These are phyloP conservation scores for Dryocosmus kuriphilus DNA, from an alignment of 2,888 invertebrate species.

Conservation along the genomic window DNA sequence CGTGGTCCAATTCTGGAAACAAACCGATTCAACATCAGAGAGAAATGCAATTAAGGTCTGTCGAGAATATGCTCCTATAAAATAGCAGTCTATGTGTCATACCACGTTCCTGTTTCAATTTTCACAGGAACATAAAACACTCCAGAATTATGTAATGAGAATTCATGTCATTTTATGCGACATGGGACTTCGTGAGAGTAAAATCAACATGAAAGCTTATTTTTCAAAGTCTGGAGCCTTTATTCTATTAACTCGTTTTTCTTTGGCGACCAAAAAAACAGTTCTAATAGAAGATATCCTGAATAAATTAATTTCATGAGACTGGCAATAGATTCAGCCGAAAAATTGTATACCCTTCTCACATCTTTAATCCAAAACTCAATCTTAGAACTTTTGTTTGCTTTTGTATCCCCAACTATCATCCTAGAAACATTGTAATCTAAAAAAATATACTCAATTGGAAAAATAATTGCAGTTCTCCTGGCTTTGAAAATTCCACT, in stretches of 20 bases:
- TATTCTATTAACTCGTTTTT: background rate
- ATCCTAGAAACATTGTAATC: too few relatives aligned
- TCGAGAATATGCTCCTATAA: conserved; percentile 7
- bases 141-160: conserved; percentile 20
- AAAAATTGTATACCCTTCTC: conserved; percentile 31
- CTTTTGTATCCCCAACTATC: too few relatives aligned
- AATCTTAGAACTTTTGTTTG: background rate
- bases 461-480: too few relatives aligned
- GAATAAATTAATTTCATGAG: background rate
- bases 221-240: conserved; percentile 27
- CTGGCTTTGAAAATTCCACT: too few relatives aligned
- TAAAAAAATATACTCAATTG: too few relatives aligned
- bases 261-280: background rate
- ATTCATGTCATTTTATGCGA: conserved; percentile 22
- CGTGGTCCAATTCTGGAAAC: background rate
- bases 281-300: background rate
- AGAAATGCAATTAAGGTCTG: conserved; percentile 28
- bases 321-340: conserved; percentile 16
- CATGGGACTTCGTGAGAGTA: conserved; percentile 1
- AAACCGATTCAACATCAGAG: conserved; percentile 10
- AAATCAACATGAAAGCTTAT: conserved; percentile 31
- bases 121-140: conserved; percentile 18
- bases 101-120: conserved; percentile 16
- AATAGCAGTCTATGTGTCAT: conserved; percentile 15
- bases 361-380: background rate